Evolutionary conservation across 2,888 invertebrate genomes (phyloP).

Genomic region (Rhogogaster chlorosoma): DNA sequence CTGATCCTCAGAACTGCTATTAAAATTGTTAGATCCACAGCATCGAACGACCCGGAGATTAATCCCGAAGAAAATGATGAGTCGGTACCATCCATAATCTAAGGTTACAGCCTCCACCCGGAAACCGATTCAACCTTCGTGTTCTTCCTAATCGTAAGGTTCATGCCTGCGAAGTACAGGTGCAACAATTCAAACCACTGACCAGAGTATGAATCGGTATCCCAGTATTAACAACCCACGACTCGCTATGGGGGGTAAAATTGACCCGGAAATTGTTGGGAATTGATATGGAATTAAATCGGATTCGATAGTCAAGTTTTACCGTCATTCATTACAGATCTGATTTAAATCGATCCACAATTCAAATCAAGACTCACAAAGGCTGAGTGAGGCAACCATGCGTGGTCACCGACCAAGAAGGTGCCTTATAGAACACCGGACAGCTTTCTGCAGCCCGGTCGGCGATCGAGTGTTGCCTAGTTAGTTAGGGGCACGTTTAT

Average conservation of each 20-base stretch:
- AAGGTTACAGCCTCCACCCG: constrained; percentile 32
- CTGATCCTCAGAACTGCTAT: not conserved
- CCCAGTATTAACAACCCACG: not conserved
- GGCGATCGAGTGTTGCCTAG: constrained; percentile 58
- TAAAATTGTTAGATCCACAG: constrained; percentile 18
- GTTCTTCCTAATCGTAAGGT: not conserved
- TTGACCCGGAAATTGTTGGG: not conserved
- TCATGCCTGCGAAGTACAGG: not conserved
- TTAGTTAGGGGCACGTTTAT: constrained; percentile 62
- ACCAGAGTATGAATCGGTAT: not conserved
- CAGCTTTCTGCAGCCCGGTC: constrained; percentile 1
- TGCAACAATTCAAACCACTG: constrained; percentile 2
- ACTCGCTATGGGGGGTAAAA: not conserved
- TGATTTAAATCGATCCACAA: not conserved
- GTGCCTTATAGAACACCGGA: not conserved
- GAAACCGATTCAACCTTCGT: constrained; percentile 30
- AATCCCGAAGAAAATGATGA: constrained; percentile 7
- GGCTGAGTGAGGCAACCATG: not conserved
- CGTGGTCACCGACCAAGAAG: not conserved
- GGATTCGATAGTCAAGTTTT: not conserved
- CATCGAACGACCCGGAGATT: not conserved
- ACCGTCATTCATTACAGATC: not conserved
- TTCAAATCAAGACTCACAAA: not conserved
- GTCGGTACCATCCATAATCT: not conserved
- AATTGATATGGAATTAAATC: not conserved